Evolutionary conservation across 1,140 invertebrate genomes (phyloP).

Genomic region (Scaptomyza pallida): DNA sequence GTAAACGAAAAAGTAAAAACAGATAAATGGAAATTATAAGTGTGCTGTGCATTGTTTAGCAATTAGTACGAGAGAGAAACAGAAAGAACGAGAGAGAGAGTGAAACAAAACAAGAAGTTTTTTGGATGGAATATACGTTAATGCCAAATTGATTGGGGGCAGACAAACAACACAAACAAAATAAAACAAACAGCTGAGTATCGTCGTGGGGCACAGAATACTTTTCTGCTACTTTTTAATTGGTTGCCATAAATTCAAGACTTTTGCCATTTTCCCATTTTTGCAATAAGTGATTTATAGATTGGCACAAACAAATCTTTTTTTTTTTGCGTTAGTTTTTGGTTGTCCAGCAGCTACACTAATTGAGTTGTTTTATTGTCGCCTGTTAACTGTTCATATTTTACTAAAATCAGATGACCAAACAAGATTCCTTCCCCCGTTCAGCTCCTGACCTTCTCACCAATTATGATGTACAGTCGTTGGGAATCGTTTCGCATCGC

Average conservation of each 20-base stretch:
- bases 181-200: constrained; percentile 13
- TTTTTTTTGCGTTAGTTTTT: not conserved
- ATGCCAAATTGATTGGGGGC: constrained; percentile 45
- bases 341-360: not conserved
- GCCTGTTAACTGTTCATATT: constrained; percentile 34
- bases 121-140: constrained; percentile 22
- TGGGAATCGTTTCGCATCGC: constrained; percentile 20
- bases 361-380: constrained; percentile 25
- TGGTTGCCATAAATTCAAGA: constrained; percentile 13
- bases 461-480: constrained; percentile 47
- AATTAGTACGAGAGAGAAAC: constrained; percentile 38
- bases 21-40: constrained; percentile 48
- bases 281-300: constrained; percentile 10
- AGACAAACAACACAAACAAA: not conserved
- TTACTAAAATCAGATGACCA: constrained; percentile 28
- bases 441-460: not conserved
- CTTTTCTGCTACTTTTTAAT: constrained; percentile 14
- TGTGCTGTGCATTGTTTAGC: constrained; percentile 52
- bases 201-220: not conserved
- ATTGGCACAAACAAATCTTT: not conserved
- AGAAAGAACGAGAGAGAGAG: too few species aligned
- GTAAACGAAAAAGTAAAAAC: constrained; percentile 7
- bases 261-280: not conserved
- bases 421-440: constrained; percentile 10
- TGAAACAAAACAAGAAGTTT: not conserved